A percentile compares a stretch with the other conserved stretches of the same genome.
These are phyloP conservation scores for Cyprichromis sp. DNA, from an alignment of 2,113 vertebrate genomes.

Conservation along the genomic window DNA sequence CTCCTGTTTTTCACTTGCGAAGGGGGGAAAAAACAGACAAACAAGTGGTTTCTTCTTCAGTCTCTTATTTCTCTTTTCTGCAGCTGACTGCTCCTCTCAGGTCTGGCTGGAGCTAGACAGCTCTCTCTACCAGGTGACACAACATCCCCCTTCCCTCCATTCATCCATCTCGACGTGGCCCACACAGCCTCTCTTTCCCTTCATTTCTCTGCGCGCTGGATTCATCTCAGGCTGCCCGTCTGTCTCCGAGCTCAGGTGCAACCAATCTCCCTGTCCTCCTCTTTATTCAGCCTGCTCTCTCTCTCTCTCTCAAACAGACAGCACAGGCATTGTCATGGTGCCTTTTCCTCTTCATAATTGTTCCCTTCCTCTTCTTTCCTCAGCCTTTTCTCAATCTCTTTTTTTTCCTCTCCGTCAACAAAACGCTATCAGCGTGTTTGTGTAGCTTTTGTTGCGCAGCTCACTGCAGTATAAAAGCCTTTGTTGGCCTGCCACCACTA, in stretches of 20 bases:
- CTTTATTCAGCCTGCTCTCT: conserved; percentile 16
- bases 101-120: conserved; percentile 20
- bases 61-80: conserved; percentile 19
- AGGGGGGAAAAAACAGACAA: background rate
- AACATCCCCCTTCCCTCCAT: conserved; percentile 27
- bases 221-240: background rate
- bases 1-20: conserved; percentile 10
- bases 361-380: background rate
- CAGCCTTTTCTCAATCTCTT: conserved; percentile 18
- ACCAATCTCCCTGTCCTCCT: conserved; percentile 2
- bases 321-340: background rate
- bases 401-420: conserved; percentile 40
- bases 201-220: conserved; percentile 10
- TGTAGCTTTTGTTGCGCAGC: conserved; percentile 40
- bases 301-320: background rate
- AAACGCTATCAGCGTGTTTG: conserved; percentile 28
- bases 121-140: conserved; percentile 53
- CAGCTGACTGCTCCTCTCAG: conserved; percentile 36
- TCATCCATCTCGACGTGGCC: conserved; percentile 20
- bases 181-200: conserved; percentile 17
- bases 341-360: conserved; percentile 25
- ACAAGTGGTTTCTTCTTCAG: conserved; percentile 4
- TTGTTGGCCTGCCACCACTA: conserved; percentile 47
- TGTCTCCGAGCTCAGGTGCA: background rate
- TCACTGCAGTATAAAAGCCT: conserved; percentile 42